Evolutionary conservation across 2,888 invertebrate species (phyloP), one percentile per base, ranked within the genome.

Genomic region (Eristalinus aeneus): DNA sequence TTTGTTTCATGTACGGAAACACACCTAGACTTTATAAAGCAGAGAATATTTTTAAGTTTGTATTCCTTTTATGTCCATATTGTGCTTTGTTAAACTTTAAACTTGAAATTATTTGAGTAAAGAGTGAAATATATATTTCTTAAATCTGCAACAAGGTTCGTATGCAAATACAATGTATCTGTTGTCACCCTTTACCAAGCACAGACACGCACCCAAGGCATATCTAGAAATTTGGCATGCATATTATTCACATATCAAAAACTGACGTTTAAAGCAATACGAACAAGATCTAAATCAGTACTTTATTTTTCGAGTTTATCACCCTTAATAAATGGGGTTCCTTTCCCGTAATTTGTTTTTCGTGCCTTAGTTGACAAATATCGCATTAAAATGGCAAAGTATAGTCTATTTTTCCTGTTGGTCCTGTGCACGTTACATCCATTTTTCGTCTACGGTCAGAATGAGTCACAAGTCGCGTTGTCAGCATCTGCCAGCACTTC

Each of bases 241-340:
- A 16, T 16, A 27, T n/a, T 20, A 23, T 22, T 10, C 32, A 73
- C 65, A 11, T 16, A 58, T 27, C 68, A 12, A 12, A 10, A 39
- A 9, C 11, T 69, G 77, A 77, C 77, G 32, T 64, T 2, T 46
- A 27, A 12, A 6, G 3, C 32, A 27, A 20, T 39, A 56, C 11
- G 56, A 58, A 34, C 22, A 78, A 54, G 22, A 71, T 32, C 20
- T n/a, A 16, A 31, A 12, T 23, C 22, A 58, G 71, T 64, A 54
- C 9, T 56, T 54, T 46, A 22, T 34, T 79, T 71, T 34, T 23
- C 22, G 1, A 46, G 34, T 46, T 32, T 20, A 58, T 9, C 32
- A 12, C 60, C 39, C 10, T 46, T 64, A 73, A 36, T 85, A 85
- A 81, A 85, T 85, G 85, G 85, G 46, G 61, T 27, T 76, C 68